Evolutionary conservation across 2,888 invertebrate genomes (phyloP).

Genomic region (Esperia sulphurella): DNA sequence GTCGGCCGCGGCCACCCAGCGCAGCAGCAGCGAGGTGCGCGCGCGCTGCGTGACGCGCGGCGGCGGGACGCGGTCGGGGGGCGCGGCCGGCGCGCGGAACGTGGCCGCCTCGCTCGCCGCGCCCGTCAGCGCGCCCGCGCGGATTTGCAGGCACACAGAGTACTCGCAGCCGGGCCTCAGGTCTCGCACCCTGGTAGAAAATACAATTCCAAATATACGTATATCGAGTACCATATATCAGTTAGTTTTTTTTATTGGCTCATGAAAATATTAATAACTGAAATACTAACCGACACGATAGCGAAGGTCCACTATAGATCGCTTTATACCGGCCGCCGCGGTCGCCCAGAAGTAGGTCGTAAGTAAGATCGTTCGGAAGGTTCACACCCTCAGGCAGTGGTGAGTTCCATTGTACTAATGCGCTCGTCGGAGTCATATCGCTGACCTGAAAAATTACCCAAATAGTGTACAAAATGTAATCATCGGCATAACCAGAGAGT

Average conservation of each 20-base stretch:
- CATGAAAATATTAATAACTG: no score
- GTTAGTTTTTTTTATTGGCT: neutral
- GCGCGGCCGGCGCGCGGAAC: constrained; percentile 89
- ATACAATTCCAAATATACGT: neutral
- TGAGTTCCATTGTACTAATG: constrained; percentile 90
- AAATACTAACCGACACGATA: constrained; percentile 81
- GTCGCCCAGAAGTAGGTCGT: constrained; percentile 90
- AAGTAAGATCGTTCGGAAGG: constrained; percentile 82
- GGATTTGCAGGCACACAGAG: constrained; percentile 88
- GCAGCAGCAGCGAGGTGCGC: constrained; percentile 84
- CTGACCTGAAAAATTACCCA: constrained; percentile 80
- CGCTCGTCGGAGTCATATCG: constrained; percentile 90
- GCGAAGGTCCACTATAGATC: constrained; percentile 88
- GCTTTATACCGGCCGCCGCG: constrained; percentile 89
- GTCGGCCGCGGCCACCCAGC: constrained; percentile 86
- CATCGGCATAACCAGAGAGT: neutral
- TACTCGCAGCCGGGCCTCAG: constrained; percentile 93
- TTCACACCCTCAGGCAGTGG: constrained; percentile 70
- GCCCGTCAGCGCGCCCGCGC: constrained; percentile 86
- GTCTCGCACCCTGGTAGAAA: constrained; percentile 82
- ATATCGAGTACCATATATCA: no score
- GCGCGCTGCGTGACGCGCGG: constrained; percentile 86
- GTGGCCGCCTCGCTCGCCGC: constrained; percentile 87
- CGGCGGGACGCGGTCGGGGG: constrained; percentile 86
- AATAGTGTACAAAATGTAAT: neutral